Evolutionary conservation across 2,888 invertebrate genomes (phyloP).

Genomic region (Troides oblongomaculatus): DNA sequence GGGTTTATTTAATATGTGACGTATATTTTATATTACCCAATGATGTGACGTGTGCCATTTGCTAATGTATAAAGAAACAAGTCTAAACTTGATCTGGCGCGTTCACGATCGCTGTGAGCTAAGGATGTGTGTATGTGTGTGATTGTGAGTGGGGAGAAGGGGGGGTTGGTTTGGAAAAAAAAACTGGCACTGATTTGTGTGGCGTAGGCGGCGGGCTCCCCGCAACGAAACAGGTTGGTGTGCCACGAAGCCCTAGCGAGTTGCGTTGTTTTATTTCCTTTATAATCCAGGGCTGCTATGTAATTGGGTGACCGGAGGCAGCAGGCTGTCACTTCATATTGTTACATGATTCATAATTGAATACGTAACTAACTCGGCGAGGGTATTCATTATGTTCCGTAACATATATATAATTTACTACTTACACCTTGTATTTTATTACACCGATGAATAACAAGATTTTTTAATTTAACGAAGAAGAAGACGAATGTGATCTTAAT

Average conservation of each 20-base stretch:
- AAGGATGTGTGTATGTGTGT: conserved; percentile 18
- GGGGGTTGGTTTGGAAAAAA: conserved; percentile 39
- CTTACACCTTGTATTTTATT: no score
- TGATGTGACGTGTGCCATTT: conserved; percentile 32
- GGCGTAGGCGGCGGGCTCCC: conserved; percentile 66
- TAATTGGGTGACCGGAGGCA: conserved; percentile 27
- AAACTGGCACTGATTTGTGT: conserved; percentile 72
- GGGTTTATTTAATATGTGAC: not conserved
- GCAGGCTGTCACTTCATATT: not conserved
- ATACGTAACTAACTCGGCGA: no score
- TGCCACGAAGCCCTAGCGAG: conserved; percentile 61
- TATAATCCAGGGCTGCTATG: conserved; percentile 58
- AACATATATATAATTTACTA: no score
- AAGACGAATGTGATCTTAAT: no score
- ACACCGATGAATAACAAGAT: no score
- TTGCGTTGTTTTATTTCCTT: conserved; percentile 62
- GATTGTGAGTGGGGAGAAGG: conserved; percentile 32
- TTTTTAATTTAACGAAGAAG: no score
- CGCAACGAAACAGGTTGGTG: conserved; percentile 71
- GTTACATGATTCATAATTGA: no score
- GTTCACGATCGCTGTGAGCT: conserved; percentile 41
- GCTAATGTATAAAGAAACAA: conserved; percentile 43
- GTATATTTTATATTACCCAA: not conserved
- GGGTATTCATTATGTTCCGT: no score
- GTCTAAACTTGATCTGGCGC: conserved; percentile 63